phyloP scores from a whole-genome alignment of 1,140 invertebrate species.

The Sminthurinus signatus region DNA sequence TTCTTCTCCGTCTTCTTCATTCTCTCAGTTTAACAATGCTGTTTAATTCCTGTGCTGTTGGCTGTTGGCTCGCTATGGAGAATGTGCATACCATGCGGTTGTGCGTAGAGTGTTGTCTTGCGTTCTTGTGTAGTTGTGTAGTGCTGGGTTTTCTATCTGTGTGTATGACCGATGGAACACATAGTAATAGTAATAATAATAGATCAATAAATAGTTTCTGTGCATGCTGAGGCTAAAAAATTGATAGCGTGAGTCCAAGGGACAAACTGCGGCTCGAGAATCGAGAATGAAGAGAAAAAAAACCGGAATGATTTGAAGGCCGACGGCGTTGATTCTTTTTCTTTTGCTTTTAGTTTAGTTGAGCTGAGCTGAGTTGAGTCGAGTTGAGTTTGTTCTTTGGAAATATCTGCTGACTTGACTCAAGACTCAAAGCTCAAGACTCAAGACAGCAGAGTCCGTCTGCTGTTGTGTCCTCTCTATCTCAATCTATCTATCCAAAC shows the following conservation, averaged over 20 bases:
- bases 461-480: too few species aligned
- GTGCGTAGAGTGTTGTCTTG: too few species aligned
- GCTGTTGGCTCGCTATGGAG: too few species aligned
- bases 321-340: constrained; percentile 15
- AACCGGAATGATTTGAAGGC: constrained; percentile 37
- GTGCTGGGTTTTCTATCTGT: constrained; percentile 15
- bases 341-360: not conserved
- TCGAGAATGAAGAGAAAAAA: constrained; percentile 9
- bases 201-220: constrained; percentile 27
- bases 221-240: constrained; percentile 23
- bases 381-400: not conserved
- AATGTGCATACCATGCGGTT: too few species aligned
- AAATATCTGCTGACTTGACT: constrained; percentile 8
- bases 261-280: constrained; percentile 17
- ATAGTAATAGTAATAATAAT: too few species aligned
- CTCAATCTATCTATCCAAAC: too few species aligned
- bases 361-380: not conserved
- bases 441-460: too few species aligned
- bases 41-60: too few species aligned
- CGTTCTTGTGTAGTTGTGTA: too few species aligned
- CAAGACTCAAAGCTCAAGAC: too few species aligned
- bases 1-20: too few species aligned
- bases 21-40: too few species aligned
- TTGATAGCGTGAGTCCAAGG: constrained; percentile 36
- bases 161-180: constrained; percentile 30